Evolutionary conservation across 2,888 invertebrate genomes (phyloP).

Genomic region (Prosapia bicincta): DNA sequence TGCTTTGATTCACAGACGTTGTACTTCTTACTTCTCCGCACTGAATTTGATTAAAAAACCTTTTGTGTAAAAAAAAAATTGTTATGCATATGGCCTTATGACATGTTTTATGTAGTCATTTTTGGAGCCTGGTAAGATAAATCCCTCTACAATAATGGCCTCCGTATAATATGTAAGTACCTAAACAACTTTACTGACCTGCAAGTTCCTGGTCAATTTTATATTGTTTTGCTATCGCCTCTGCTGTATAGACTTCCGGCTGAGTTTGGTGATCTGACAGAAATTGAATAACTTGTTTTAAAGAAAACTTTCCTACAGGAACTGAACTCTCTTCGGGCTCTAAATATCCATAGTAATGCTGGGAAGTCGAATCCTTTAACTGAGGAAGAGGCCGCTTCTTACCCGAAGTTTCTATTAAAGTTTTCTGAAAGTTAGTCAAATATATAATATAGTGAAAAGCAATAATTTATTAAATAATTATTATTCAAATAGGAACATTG

Average conservation of each 20-base stretch:
- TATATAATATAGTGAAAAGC: not conserved
- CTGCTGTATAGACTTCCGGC: slow-evolving; percentile 54
- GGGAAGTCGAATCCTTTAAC: slow-evolving; percentile 50
- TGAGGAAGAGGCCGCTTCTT: slow-evolving; percentile 57
- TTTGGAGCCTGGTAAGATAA: too few relatives aligned
- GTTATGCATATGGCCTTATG: too few relatives aligned
- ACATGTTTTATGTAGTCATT: too few relatives aligned
- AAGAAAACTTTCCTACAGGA: slow-evolving; percentile 60
- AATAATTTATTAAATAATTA: too few relatives aligned
- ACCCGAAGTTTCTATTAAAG: slow-evolving; percentile 40
- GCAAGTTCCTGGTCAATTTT: slow-evolving; percentile 61
- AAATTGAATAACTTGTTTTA: slow-evolving; percentile 62
- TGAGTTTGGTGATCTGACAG: slow-evolving; percentile 61
- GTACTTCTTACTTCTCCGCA: too few relatives aligned
- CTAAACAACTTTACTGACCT: too few relatives aligned
- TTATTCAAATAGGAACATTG: too few relatives aligned
- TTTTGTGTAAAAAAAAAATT: too few relatives aligned
- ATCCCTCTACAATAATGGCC: too few relatives aligned
- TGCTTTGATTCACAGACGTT: too few relatives aligned
- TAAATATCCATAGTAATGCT: slow-evolving; percentile 64
- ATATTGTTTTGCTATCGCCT: slow-evolving; percentile 64
- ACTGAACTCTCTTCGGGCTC: slow-evolving; percentile 57
- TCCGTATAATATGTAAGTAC: too few relatives aligned
- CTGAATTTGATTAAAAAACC: too few relatives aligned
- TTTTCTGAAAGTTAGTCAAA: not conserved